A percentile compares a stretch with the other conserved stretches of the same genome.
Conservation (phyloP, 2,113 vertebrate species). For the Spea bombifrons region DNA sequence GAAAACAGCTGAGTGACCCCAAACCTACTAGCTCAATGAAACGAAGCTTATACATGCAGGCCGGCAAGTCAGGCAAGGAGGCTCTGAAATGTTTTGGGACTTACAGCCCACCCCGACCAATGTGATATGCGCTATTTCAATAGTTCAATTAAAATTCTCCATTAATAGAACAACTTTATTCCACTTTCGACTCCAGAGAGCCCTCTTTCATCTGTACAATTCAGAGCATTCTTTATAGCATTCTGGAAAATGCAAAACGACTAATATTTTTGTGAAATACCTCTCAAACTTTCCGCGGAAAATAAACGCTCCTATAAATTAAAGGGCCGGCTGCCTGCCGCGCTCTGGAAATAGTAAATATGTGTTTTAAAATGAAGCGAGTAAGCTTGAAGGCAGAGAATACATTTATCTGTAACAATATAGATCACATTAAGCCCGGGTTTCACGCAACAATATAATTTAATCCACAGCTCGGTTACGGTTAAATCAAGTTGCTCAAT, state of each 20-base stretch:
- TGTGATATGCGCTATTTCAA: too few species aligned
- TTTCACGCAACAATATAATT: conserved; percentile 11
- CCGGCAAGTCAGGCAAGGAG: too few species aligned
- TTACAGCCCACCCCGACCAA: too few species aligned
- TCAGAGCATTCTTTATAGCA: not conserved
- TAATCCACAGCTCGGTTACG: not conserved
- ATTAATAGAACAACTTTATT: too few species aligned
- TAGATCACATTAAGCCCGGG: not conserved
- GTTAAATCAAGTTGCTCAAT: conserved; percentile 14
- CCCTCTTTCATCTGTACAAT: not conserved
- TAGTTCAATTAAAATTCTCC: too few species aligned
- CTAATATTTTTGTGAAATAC: conserved; percentile 10
- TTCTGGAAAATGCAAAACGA: not conserved
- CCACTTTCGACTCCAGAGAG: too few species aligned
- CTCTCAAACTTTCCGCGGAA: not conserved
- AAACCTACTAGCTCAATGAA: too few species aligned
- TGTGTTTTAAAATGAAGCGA: conserved; percentile 27
- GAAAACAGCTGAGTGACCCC: too few species aligned
- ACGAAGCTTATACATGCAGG: too few species aligned
- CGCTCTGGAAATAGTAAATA: conserved; percentile 25
- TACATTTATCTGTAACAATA: conserved; percentile 32
- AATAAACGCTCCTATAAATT: conserved; percentile 37
- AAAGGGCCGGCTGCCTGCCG: conserved; percentile 7
- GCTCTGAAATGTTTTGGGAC: too few species aligned
- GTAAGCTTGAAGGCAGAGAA: not conserved